A percentile compares a stretch with the other conserved stretches of the same genome.
phyloP scores from a whole-genome alignment of 1,140 invertebrate genomes.

The Sitodiplosis mosellana region DNA sequence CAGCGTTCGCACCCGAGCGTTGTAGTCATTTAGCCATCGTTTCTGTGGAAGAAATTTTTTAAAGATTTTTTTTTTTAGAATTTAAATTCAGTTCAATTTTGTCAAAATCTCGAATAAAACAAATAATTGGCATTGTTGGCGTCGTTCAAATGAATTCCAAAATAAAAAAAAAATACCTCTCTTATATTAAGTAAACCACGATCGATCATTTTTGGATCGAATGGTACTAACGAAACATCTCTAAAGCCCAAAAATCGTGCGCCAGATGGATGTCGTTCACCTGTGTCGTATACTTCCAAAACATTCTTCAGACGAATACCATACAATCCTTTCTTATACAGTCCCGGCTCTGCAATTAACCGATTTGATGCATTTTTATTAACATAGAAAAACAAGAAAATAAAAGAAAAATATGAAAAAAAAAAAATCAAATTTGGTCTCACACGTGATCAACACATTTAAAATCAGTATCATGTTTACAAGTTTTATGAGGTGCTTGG shows the following conservation, averaged over 20 bases:
- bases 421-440: too few relatives aligned
- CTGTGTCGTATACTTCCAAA: slow-evolving; percentile 56
- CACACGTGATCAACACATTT: not conserved
- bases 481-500: not conserved
- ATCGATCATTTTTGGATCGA: slow-evolving; percentile 80
- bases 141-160: not conserved
- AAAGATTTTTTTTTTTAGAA: too few relatives aligned
- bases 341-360: slow-evolving; percentile 45
- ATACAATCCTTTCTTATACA: slow-evolving; percentile 66
- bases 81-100: too few relatives aligned
- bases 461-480: not conserved
- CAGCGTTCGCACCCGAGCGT: slow-evolving; percentile 42
- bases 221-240: slow-evolving; percentile 77
- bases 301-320: slow-evolving; percentile 86
- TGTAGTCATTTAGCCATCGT: slow-evolving; percentile 61
- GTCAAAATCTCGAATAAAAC: too few relatives aligned
- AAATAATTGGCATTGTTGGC: not conserved
- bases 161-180: slow-evolving; percentile 34
- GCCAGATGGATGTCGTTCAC: slow-evolving; percentile 25
- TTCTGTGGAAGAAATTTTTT: slow-evolving; percentile 40
- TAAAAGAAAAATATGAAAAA: too few relatives aligned
- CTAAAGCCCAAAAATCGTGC: slow-evolving; percentile 49
- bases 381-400: too few relatives aligned
- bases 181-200: slow-evolving; percentile 49
- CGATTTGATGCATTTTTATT: not conserved